These are phyloP conservation scores for Eupithecia centaureata DNA, from an alignment of 2,888 invertebrate genomes.

Conservation along the genomic window DNA sequence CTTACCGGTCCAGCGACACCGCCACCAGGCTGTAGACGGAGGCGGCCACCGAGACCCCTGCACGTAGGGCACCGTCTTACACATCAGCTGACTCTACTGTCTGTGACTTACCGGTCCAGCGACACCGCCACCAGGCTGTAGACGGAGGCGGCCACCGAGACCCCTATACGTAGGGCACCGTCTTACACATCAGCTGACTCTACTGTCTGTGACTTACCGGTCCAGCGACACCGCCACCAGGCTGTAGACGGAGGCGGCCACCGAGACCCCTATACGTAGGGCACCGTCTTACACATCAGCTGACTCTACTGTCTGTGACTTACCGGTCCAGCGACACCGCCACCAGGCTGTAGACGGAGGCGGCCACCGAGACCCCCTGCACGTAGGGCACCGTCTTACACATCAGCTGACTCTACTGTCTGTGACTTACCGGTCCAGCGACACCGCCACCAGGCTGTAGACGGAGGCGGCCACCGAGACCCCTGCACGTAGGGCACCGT, in stretches of 20 bases:
- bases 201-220: no score
- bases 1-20: slow-evolving; percentile 96
- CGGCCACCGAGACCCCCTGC: slow-evolving; percentile 97
- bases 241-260: slow-evolving; percentile 97
- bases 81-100: no score
- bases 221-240: slow-evolving; percentile 97
- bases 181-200: slow-evolving; percentile 98
- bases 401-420: no score
- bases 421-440: slow-evolving; percentile 96
- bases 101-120: slow-evolving; percentile 95
- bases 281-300: slow-evolving; percentile 98
- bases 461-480: slow-evolving; percentile 97
- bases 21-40: slow-evolving; percentile 98
- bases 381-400: slow-evolving; percentile 98
- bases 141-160: slow-evolving; percentile 97
- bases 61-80: slow-evolving; percentile 97
- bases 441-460: slow-evolving; percentile 97
- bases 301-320: no score
- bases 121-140: slow-evolving; percentile 98
- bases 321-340: slow-evolving; percentile 97
- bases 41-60: slow-evolving; percentile 97
- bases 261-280: slow-evolving; percentile 97
- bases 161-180: slow-evolving; percentile 97
- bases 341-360: slow-evolving; percentile 97
- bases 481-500: slow-evolving; percentile 98